Percentiles rank a stretch among this genome's conserved stretches.
These are phyloP conservation scores for Isichthys henryi DNA, from an alignment of 2,113 vertebrate genomes.

Conservation along the genomic window DNA sequence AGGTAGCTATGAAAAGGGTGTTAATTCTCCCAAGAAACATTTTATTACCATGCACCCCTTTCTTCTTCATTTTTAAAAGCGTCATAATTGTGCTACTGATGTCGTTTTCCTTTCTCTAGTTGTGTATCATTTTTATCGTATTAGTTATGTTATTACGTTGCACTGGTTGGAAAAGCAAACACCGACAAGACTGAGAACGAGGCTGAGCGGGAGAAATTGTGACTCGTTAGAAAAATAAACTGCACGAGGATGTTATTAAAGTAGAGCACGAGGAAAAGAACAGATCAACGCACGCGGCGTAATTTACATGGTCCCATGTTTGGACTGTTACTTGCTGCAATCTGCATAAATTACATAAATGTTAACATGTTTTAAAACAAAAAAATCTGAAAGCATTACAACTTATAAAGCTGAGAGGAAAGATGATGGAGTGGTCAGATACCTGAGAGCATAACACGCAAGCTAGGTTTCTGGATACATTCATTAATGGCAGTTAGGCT, in stretches of 20 bases:
- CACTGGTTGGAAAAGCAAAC: background rate
- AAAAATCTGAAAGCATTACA: background rate
- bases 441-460: background rate
- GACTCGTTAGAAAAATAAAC: background rate
- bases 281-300: background rate
- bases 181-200: background rate
- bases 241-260: background rate
- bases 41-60: background rate
- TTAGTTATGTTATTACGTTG: background rate
- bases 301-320: background rate
- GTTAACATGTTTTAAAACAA: background rate
- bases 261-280: background rate
- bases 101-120: background rate
- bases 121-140: background rate
- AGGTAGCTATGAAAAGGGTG: background rate
- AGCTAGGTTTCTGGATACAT: background rate
- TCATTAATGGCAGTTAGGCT: too few species aligned
- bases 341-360: background rate
- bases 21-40: background rate
- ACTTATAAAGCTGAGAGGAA: background rate
- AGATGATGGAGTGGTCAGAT: background rate
- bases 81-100: background rate
- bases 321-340: background rate
- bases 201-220: background rate
- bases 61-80: background rate